phyloP scores from a whole-genome alignment of 2,888 invertebrate genomes.

The Cheilosia soror region DNA sequence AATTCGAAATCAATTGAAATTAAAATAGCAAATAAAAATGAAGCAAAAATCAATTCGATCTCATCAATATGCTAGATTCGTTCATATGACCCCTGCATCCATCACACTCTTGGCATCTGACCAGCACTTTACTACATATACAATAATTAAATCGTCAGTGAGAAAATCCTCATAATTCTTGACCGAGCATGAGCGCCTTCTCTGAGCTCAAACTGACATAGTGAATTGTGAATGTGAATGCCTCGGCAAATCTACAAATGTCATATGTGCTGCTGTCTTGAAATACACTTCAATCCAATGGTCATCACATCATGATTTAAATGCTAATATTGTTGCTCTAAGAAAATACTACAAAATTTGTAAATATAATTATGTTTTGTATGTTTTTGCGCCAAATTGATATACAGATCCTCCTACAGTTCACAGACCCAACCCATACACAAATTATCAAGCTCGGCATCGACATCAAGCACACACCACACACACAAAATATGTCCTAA shows the following conservation, averaged over 20 bases:
- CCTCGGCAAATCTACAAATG: constrained; percentile 10
- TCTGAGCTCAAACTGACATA: constrained; percentile 16
- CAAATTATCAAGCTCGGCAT: constrained; percentile 30
- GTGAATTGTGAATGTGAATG: too few species aligned
- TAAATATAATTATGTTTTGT: neutral
- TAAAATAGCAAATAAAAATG: constrained; percentile 11
- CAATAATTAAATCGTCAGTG: constrained; percentile 51
- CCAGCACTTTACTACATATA: constrained; percentile 33
- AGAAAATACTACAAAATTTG: constrained; percentile 5
- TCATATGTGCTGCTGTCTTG: constrained; percentile 15
- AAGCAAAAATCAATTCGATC: constrained; percentile 10
- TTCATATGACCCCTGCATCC: constrained; percentile 21
- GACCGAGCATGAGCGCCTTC: constrained; percentile 32
- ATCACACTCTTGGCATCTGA: constrained; percentile 34
- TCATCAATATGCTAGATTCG: constrained; percentile 28
- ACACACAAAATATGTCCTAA: constrained; percentile 32
- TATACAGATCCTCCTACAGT: neutral
- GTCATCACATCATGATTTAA: constrained; percentile 15
- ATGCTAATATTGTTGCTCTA: constrained; percentile 4
- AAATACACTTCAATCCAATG: constrained; percentile 38
- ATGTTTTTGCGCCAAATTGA: neutral
- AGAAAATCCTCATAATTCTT: constrained; percentile 28
- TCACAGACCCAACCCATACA: neutral
- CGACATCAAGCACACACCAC: neutral
- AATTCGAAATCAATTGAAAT: constrained; percentile 20